A percentile compares a stretch with the other conserved stretches of the same genome.
Evolutionary conservation across 2,888 invertebrate genomes (phyloP).

Genomic region (Anaspis maculata): DNA sequence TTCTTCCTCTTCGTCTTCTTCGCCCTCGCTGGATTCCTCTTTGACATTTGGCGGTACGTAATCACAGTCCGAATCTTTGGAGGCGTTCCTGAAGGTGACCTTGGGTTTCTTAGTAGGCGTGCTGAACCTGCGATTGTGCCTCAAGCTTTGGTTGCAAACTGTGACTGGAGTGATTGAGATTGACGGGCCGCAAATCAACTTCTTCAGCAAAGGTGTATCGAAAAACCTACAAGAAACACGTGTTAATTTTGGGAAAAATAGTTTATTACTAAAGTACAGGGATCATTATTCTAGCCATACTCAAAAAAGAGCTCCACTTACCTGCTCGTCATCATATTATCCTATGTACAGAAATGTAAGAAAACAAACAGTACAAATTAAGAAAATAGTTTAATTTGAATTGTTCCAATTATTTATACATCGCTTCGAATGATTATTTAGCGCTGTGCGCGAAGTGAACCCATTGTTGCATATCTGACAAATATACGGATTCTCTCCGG

Average conservation of each 20-base stretch:
- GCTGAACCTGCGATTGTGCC: neutral
- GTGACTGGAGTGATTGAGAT: slow-evolving; percentile 23
- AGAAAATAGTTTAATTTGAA: no score
- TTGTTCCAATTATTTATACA: no score
- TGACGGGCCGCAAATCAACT: slow-evolving; percentile 24
- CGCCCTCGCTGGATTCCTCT: slow-evolving; percentile 6
- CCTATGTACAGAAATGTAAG: no score
- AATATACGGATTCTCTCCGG: slow-evolving; percentile 46
- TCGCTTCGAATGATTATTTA: slow-evolving; percentile 46
- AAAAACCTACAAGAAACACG: neutral
- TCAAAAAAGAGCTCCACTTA: no score
- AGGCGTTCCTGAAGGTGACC: slow-evolving; percentile 5
- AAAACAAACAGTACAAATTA: no score
- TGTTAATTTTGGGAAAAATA: no score
- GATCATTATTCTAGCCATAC: no score
- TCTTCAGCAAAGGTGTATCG: slow-evolving; percentile 20
- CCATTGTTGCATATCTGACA: slow-evolving; percentile 50
- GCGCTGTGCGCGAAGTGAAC: slow-evolving; percentile 49
- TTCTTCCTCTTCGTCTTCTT: slow-evolving; percentile 1
- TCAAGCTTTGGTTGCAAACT: neutral
- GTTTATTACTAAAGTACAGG: no score
- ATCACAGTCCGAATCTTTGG: slow-evolving; percentile 5
- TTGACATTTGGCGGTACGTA: slow-evolving; percentile 10
- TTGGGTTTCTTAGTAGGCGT: neutral
- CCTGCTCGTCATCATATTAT: no score